Base-by-base conservation (phyloP, 2,797 vertebrate species). In the Hemibagrus guttatus region DNA sequence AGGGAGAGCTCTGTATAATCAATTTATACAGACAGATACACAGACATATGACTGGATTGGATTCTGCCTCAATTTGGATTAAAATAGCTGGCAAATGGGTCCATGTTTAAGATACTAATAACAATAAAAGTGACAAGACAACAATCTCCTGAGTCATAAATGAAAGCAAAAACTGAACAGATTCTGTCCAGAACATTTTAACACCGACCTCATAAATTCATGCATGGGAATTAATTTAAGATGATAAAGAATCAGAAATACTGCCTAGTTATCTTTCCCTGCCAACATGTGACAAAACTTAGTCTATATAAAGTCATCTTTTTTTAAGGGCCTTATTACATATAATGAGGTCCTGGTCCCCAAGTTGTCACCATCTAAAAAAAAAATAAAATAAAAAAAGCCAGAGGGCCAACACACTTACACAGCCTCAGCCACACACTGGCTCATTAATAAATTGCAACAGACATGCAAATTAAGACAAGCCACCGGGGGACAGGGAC, bases 381-480 rank as follows among this genome's bases (percentile, higher is more conserved):
- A 8, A 2, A 23, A 52, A 84, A 46, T n/a, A n/a, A n/a, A n/a
- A n/a, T n/a, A 66, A 42, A 69, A 72, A 64, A 21, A 66, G 78
- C 69, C 75, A 86, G 39, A 39, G 69, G 75, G 69, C 63, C 54
- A 82, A 17, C 31, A 64, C 84, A 64, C 63, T 28, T 35, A 3
- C 76, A 83, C 23, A 75, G 72, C 58, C 81, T 75, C 31, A 79
- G 64, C 87, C 63, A 86, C 81, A 89, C 81, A 61, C 59, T 68
- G 64, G 56, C 80, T 83, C 83, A 89, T 91, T 89, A 91, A 89
- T 88, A 89, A 87, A 84, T 82, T 90, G 58, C 87, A 80, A 81
- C 59, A 76, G 84, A 89, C 69, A 61, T 89, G 80, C 81, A 90
- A 86, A 91, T 90, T 84, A 90, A 76, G 81, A 72, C 49, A 31